Evolutionary conservation across 2,797 vertebrate species (phyloP).

Genomic region (Cygnus olor): DNA sequence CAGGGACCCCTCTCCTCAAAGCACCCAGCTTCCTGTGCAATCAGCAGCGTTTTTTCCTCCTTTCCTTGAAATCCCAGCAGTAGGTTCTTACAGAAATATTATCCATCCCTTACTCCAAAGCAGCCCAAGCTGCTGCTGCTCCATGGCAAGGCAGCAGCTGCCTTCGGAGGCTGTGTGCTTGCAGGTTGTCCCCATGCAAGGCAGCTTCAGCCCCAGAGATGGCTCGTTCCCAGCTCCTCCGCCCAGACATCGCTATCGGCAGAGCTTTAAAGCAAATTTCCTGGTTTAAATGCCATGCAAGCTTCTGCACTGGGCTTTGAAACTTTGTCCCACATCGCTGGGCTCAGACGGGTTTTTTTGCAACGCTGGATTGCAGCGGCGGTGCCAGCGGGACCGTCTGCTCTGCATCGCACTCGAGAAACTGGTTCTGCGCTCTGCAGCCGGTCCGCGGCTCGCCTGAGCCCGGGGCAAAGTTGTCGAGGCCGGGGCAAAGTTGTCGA

Average conservation of each 20-base stretch:
- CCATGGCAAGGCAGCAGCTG: rapidly evolving
- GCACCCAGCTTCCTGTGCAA: not conserved
- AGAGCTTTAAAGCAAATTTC: not conserved
- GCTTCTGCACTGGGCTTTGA: not conserved
- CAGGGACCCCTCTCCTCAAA: rapidly evolving
- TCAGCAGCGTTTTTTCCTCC: not conserved
- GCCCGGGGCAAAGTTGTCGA: rapidly evolving
- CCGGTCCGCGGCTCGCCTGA: not conserved
- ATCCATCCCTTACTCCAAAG: rapidly evolving
- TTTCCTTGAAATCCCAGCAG: rapidly evolving
- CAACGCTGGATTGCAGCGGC: not conserved
- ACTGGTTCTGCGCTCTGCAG: not conserved
- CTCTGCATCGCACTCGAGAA: not conserved
- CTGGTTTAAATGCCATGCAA: not conserved
- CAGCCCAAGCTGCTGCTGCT: not conserved
- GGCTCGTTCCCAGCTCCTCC: too few species aligned
- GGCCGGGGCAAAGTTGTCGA: rapidly evolving
- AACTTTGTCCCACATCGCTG: too few species aligned
- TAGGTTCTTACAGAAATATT: rapidly evolving
- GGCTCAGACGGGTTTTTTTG: too few species aligned
- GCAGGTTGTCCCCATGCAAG: too few species aligned
- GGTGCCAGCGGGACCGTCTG: not conserved
- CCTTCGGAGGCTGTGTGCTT: not conserved
- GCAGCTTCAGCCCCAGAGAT: too few species aligned
- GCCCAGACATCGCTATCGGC: rapidly evolving